These are phyloP conservation scores for Pseudomyrmex dendroicus DNA, from an alignment of 1,140 invertebrate genomes.

Conservation along the genomic window DNA sequence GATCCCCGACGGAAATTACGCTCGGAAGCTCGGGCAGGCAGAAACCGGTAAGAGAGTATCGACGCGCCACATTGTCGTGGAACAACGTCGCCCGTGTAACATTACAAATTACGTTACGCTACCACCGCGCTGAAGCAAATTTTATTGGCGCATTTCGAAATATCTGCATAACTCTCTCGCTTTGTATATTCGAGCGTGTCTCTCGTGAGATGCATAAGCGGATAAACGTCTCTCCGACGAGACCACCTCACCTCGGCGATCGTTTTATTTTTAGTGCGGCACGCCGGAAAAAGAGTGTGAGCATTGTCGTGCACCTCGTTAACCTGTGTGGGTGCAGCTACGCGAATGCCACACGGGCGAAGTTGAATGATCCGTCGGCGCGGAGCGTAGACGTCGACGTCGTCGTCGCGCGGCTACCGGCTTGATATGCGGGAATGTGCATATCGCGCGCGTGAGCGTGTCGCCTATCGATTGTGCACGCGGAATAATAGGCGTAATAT, in stretches of 20 bases:
- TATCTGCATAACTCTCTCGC: conserved; percentile 24
- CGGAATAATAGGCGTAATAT: conserved; percentile 53
- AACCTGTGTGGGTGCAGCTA: conserved; percentile 60
- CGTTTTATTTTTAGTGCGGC: conserved; percentile 45
- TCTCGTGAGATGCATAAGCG: conserved; percentile 8
- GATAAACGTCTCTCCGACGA: background rate
- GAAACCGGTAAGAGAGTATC: conserved; percentile 36
- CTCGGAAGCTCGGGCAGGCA: conserved; percentile 3
- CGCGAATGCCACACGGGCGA: conserved; percentile 38
- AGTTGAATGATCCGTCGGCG: conserved; percentile 60
- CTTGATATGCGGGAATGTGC: conserved; percentile 55
- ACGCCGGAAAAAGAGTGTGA: conserved; percentile 1
- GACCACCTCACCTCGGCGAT: background rate
- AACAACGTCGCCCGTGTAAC: conserved; percentile 14
- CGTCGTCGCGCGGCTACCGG: conserved; percentile 22
- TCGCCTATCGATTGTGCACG: conserved; percentile 57
- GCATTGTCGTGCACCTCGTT: conserved; percentile 46
- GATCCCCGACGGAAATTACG: conserved; percentile 52
- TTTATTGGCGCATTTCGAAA: conserved; percentile 53
- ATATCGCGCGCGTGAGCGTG: conserved; percentile 58
- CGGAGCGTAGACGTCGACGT: conserved; percentile 41
- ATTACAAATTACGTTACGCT: conserved; percentile 33
- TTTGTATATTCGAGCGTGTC: conserved; percentile 8
- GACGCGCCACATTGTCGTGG: conserved; percentile 5
- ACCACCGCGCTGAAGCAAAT: conserved; percentile 7